Evolutionary conservation across 2,113 vertebrate genomes (phyloP).

Genomic region (Blennius ocellaris): DNA sequence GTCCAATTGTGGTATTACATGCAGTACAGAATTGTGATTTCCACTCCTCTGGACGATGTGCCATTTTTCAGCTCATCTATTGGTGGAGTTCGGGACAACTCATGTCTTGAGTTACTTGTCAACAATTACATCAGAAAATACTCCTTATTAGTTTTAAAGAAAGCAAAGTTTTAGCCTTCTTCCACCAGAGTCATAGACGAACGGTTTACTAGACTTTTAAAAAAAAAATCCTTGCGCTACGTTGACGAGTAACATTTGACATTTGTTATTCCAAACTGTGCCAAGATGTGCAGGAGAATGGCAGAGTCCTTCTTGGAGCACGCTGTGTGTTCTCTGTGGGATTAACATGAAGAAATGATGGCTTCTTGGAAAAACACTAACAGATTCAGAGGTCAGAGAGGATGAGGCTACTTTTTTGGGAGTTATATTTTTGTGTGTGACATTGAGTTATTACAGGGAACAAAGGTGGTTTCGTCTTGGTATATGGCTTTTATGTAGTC

Average conservation of each 20-base stretch:
- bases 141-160: not conserved
- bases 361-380: conserved; percentile 74
- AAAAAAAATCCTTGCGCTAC: too few relatives aligned
- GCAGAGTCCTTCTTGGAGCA: conserved; percentile 46
- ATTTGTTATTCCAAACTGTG: conserved; percentile 57
- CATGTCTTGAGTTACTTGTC: conserved; percentile 42
- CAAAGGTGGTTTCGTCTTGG: too few relatives aligned
- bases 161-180: not conserved
- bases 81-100: conserved; percentile 48
- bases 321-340: conserved; percentile 62
- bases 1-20: conserved; percentile 67
- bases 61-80: conserved; percentile 53
- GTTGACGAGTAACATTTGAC: conserved; percentile 28
- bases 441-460: not conserved
- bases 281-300: conserved; percentile 52
- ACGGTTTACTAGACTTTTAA: too few relatives aligned
- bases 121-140: conserved; percentile 20
- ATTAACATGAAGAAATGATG: conserved; percentile 63
- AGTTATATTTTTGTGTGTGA: conserved; percentile 15
- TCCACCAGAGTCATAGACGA: not conserved
- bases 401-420: not conserved
- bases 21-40: conserved; percentile 44
- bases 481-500: not conserved
- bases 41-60: conserved; percentile 44
- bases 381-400: conserved; percentile 27